Conservation (phyloP, 2,797 vertebrate species). For the Chelidonichthys spinosus region DNA sequence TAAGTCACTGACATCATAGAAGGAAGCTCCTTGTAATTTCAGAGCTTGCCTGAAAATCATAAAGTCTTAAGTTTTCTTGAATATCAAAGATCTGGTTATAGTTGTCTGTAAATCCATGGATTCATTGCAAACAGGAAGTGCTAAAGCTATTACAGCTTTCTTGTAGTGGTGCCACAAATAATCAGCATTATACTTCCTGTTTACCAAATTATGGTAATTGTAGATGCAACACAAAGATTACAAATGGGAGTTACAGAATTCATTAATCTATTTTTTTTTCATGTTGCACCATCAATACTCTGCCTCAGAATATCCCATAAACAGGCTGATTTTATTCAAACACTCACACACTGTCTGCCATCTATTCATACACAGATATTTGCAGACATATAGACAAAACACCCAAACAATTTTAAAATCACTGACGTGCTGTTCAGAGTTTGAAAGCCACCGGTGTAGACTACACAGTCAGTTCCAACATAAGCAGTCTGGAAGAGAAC, state of each 20-base stretch:
- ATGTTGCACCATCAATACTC: neutral
- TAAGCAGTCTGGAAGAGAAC: conserved; percentile 52
- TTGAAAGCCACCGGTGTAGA: conserved; percentile 29
- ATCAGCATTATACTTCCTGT: neutral
- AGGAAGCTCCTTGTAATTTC: neutral
- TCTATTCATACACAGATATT: neutral
- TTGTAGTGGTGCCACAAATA: neutral
- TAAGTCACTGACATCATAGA: neutral
- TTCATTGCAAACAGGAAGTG: neutral
- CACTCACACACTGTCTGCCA: neutral
- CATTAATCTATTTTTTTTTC: neutral
- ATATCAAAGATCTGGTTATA: neutral
- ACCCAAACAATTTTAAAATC: neutral
- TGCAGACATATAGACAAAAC: neutral
- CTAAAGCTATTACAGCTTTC: neutral
- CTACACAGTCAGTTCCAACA: conserved; percentile 38
- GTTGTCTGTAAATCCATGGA: neutral
- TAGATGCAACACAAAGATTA: neutral
- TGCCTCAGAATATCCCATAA: neutral
- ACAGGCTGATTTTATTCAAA: neutral
- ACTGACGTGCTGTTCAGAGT: conserved; percentile 4
- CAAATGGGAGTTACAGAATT: neutral
- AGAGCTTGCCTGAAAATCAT: neutral
- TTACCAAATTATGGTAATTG: neutral
- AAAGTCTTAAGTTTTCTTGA: neutral